Evolutionary conservation across 2,113 vertebrate species (phyloP), one percentile per base, ranked within the genome.

Genomic region (Psilopsiagon aymara): DNA sequence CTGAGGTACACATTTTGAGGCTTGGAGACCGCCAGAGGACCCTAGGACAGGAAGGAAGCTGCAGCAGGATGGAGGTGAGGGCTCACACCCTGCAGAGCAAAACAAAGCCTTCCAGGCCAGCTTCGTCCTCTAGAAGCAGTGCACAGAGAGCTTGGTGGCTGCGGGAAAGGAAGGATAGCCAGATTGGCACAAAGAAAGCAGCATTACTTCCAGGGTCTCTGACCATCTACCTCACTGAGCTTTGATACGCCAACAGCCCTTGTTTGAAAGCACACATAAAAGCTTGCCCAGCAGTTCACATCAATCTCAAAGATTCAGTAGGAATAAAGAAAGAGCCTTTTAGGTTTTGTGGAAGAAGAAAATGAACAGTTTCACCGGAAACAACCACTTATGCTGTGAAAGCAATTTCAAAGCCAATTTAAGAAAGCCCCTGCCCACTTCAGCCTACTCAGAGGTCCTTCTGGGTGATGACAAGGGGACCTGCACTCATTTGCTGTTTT

Each of bases 321-420:
- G 75, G 63, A 70, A 95, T 83, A 83, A 82, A 51, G 49, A 95
- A 82, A 35, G 52, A 82, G 59, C 35, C 59, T 90, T 90, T 88
- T 37, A 77, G 35, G 49, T 62, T 95, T 89, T 73, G 69, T 57
- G 78, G 73, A 24, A 82, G 46, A 95, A 88, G 63, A 86, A 93
- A 93, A 92, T 88, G 17, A 96, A 82, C 63, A 66, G 49, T 70
- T 93, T 74, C 70, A 90, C 46, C 1, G 53, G 91, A 94, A 94
- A 92, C 37, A 88, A 75, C 37, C 67, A 82, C 64, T 96, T 88
- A 73, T 0, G 5, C 57, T 53, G 31, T 69, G 86, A 95, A 94
- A 69, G 74, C 25, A 82, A 85, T 80, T 94, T 85, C 53, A 78
- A 86, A 89, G 47, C 18, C 69, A 69, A 75, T 95, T 90, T 82